Evolutionary conservation across 2,797 vertebrate species (phyloP).

Genomic region (Numenius phaeopus): DNA sequence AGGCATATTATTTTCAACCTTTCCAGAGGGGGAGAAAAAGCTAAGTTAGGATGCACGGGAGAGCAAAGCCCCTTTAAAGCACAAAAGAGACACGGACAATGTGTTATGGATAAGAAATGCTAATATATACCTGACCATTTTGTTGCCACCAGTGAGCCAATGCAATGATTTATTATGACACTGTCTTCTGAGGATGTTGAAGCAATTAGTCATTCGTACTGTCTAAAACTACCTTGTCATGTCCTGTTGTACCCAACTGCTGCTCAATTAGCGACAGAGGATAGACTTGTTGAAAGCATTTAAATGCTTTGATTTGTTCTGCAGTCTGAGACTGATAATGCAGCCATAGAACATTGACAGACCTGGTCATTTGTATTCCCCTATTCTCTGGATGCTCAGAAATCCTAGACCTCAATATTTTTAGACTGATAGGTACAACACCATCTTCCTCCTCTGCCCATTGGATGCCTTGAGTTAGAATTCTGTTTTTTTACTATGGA

Average conservation of each 20-base stretch:
- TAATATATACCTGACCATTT: neutral
- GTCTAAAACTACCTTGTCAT: neutral
- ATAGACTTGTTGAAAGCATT: neutral
- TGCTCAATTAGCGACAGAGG: neutral
- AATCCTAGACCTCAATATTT: neutral
- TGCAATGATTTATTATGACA: neutral
- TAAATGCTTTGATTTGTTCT: neutral
- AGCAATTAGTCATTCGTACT: neutral
- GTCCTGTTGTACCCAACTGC: neutral
- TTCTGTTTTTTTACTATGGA: neutral
- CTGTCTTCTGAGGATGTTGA: neutral
- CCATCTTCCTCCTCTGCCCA: neutral
- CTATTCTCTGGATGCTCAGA: neutral
- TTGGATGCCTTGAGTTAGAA: neutral
- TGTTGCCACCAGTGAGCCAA: neutral
- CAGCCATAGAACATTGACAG: neutral
- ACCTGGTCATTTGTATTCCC: neutral
- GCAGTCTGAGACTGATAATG: neutral
- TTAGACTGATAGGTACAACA: neutral
- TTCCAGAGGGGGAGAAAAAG: neutral
- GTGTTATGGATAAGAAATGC: neutral
- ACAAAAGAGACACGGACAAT: neutral
- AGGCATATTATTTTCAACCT: neutral
- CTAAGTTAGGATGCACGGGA: neutral
- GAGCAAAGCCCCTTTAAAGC: neutral